Conservation (phyloP, 2,888 invertebrate species). For the Unio pictorum region DNA sequence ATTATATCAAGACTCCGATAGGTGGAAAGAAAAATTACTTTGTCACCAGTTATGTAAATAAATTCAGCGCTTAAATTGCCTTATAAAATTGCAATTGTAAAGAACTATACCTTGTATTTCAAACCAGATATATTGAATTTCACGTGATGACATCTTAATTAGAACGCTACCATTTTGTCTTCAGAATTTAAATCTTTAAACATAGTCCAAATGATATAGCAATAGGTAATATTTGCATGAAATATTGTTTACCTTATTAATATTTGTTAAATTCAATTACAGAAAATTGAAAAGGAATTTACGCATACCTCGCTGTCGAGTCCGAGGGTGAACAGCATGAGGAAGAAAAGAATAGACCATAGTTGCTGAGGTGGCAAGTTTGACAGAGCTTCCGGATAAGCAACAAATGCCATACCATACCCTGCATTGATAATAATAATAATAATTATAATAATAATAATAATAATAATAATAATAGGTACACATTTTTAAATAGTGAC, state of each 20-base stretch:
- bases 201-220: no score
- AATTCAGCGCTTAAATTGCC: no score
- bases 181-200: no score
- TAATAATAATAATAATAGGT: neutral
- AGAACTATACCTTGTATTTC: no score
- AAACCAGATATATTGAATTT: no score
- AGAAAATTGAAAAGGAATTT: neutral
- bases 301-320: conserved; percentile 49
- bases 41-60: no score
- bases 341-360: conserved; percentile 63
- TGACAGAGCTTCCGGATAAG: conserved; percentile 61
- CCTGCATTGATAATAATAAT: conserved; percentile 70
- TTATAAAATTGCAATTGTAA: no score
- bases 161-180: no score
- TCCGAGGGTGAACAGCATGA: conserved; percentile 61
- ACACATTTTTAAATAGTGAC: neutral
- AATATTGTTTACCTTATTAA: neutral
- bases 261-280: neutral
- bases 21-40: no score
- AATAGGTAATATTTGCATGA: no score
- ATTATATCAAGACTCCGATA: no score
- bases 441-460: neutral
- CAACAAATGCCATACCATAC: conserved; percentile 72
- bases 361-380: conserved; percentile 52
- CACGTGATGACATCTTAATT: no score